phyloP scores from a whole-genome alignment of 2,113 vertebrate species.

The Apteryx mantelli region DNA sequence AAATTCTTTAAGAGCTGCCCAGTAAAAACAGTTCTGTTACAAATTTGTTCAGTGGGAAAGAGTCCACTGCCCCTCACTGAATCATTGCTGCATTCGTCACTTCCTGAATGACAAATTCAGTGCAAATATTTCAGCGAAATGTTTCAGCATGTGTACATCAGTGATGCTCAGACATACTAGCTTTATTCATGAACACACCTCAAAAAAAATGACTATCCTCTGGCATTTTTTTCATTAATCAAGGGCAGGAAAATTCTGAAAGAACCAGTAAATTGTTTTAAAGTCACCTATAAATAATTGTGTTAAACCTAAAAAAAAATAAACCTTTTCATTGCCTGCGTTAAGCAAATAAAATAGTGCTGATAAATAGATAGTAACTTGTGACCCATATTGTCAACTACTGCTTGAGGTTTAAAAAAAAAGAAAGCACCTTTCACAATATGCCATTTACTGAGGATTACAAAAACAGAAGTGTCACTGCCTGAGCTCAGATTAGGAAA shows the following conservation, averaged over 20 bases:
- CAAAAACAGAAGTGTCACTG: background rate
- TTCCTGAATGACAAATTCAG: background rate
- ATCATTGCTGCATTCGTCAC: background rate
- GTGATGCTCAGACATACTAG: background rate
- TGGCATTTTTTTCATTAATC: background rate
- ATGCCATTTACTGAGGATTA: background rate
- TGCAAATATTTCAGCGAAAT: background rate
- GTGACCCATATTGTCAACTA: background rate
- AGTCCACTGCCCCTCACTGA: background rate
- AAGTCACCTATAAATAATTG: background rate
- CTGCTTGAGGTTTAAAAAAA: background rate
- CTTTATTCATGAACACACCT: background rate
- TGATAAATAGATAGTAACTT: background rate
- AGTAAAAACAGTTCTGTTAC: background rate
- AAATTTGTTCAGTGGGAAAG: background rate
- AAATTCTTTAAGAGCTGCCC: background rate
- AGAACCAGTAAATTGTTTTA: background rate
- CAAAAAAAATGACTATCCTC: background rate
- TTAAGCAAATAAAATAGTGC: background rate
- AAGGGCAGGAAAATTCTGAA: background rate
- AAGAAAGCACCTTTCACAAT: background rate
- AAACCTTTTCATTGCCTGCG: background rate
- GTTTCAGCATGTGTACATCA: background rate
- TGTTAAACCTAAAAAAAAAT: too few relatives aligned
- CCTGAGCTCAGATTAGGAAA: background rate